These are phyloP conservation scores for Euthynnus affinis DNA, from an alignment of 2,797 vertebrate species.

Conservation along the genomic window DNA sequence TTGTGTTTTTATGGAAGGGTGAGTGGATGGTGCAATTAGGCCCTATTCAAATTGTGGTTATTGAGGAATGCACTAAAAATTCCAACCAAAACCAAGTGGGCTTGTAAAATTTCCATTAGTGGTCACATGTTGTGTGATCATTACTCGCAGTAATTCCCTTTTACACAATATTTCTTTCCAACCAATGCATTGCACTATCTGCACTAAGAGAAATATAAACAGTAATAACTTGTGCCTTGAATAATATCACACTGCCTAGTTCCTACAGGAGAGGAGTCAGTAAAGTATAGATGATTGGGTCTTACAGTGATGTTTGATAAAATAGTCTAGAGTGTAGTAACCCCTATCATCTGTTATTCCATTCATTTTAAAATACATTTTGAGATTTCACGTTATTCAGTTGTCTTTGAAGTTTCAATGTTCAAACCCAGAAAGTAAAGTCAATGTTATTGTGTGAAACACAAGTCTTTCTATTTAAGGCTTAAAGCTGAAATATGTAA, in stretches of 20 bases:
- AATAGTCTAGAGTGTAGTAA: neutral
- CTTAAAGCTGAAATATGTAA: neutral
- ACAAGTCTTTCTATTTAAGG: constrained; percentile 7
- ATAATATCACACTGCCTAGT: neutral
- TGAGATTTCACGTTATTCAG: neutral
- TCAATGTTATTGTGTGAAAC: constrained; percentile 19
- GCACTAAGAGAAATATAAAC: constrained; percentile 1
- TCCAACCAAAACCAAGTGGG: constrained; percentile 25
- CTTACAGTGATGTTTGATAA: neutral
- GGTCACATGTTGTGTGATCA: constrained; percentile 27
- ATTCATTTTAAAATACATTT: constrained; percentile 14
- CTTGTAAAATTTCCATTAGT: constrained; percentile 62
- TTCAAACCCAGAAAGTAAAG: constrained; percentile 14
- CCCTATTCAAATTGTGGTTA: constrained; percentile 19
- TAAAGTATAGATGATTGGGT: neutral
- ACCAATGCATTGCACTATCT: neutral
- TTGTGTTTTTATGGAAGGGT: constrained; percentile 30
- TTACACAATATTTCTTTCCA: constrained; percentile 10
- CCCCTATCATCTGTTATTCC: neutral
- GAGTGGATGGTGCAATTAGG: neutral
- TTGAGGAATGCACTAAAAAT: constrained; percentile 28
- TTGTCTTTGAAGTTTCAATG: constrained; percentile 13
- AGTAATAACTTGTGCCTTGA: constrained; percentile 19
- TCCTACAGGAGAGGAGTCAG: neutral
- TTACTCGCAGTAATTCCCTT: constrained; percentile 28